Evolutionary conservation across 1,140 invertebrate species (phyloP), one percentile per base, ranked within the genome.

Genomic region (Brachystomella parvula): DNA sequence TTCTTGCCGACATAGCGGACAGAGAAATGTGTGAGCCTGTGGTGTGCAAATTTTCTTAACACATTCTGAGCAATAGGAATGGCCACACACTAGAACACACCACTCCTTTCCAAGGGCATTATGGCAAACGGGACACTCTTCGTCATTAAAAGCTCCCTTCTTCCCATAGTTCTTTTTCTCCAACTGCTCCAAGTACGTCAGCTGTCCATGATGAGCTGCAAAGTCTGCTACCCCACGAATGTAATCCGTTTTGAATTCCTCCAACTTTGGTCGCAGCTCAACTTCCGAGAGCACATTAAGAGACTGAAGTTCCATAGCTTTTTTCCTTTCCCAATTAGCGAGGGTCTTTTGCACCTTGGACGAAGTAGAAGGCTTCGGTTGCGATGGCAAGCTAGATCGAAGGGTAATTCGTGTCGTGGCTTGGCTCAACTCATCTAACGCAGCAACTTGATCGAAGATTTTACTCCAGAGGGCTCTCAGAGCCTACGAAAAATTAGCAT

Each of bases 341-440:
- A 73, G 61, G 31, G 66, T 66, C 61, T 70, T 69, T 64, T 53
- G 69, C 58, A 19, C 76, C 63, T 72, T 73, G 61, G 63, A 74
- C 70, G 64, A 64, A n/a, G n/a, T n/a, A n/a, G n/a, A n/a, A n/a
- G n/a, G n/a, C n/a, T n/a, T n/a, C 28, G 12, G 73, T 69, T 49
- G 71, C 72, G 49, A 3, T 28, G 30, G 2, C 33, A 39, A 74
- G 64, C 47, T 47, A 28, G 29, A 28, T n/a, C 62, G 31, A 17
- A 71, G n/a, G 63, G 83, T 75, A 24, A 90, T 77, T 44, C 87
- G 76, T 47, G 84, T 82, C 68, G 85, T 88, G 28, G 86, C 87
- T 84, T 90, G 89, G 68, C 83, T 82, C 30, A 90, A 73, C 78
- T 91, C 89, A 78, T 90, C 89, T 49, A 83, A 78, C 9, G 83